Conservation (phyloP, 1,140 invertebrate species). For the Eurosta solidaginis region DNA sequence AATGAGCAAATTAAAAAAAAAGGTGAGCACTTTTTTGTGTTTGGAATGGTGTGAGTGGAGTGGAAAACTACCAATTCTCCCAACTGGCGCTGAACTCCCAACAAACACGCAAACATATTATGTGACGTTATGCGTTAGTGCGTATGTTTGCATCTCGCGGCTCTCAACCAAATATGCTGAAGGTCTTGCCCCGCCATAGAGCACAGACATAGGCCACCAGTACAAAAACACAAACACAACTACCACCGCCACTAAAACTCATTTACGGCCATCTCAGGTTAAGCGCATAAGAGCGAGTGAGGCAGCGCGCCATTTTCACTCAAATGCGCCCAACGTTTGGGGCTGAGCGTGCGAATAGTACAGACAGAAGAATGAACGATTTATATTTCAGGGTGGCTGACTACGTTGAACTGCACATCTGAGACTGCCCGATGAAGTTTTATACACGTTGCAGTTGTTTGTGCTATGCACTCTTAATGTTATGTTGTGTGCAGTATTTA, state of each 20-base stretch:
- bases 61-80: neutral
- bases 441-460: constrained; percentile 29
- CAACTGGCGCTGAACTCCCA: neutral
- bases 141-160: neutral
- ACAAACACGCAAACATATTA: neutral
- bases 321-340: constrained; percentile 35
- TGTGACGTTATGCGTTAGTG: neutral
- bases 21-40: neutral
- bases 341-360: constrained; percentile 34
- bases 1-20: neutral
- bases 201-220: constrained; percentile 28
- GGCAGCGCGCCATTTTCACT: constrained; percentile 42
- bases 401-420: neutral
- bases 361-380: neutral
- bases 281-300: constrained; percentile 36
- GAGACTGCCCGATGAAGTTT: neutral
- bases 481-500: neutral
- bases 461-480: neutral
- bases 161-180: constrained; percentile 55
- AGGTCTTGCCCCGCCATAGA: constrained; percentile 55
- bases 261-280: neutral
- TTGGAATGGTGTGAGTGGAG: constrained; percentile 2
- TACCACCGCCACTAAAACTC: neutral
- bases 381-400: constrained; percentile 30
- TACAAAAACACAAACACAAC: constrained; percentile 1